Conservation (phyloP, 2,797 vertebrate species). For the Falco novaeseelandiae region DNA sequence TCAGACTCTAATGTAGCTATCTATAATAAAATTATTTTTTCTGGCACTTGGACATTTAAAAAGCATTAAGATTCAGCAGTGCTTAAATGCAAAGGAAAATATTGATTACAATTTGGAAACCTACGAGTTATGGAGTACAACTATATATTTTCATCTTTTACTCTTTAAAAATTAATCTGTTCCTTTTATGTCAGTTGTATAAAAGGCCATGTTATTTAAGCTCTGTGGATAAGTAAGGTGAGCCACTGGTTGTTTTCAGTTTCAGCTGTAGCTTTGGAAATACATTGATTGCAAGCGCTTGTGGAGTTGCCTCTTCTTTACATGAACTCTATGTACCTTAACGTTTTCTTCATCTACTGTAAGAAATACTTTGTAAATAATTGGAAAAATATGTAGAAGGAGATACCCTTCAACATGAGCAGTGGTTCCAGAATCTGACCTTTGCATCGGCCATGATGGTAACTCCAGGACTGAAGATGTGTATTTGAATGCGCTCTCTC, state of each 20-base stretch:
- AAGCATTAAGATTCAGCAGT: constrained; percentile 1
- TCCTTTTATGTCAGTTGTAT: background rate
- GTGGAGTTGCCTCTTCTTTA: background rate
- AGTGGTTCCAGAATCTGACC: background rate
- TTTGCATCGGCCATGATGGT: background rate
- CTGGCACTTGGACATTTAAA: background rate
- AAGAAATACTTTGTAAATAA: background rate
- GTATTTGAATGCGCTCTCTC: background rate
- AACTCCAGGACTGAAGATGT: background rate
- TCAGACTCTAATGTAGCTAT: background rate
- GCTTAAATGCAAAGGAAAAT: constrained; percentile 19
- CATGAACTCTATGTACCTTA: background rate
- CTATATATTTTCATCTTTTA: constrained; percentile 39
- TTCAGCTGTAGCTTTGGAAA: background rate
- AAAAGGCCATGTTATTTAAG: background rate
- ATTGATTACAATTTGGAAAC: constrained; percentile 38
- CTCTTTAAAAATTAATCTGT: constrained; percentile 50
- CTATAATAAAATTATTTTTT: background rate
- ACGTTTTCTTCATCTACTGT: background rate
- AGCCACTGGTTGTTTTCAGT: background rate
- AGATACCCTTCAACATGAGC: background rate
- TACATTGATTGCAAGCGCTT: background rate
- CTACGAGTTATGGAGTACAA: background rate
- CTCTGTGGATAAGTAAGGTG: background rate
- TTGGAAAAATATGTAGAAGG: background rate